Evolutionary conservation across 2,113 vertebrate genomes (phyloP), one percentile per base, ranked within the genome.

Genomic region (Rhodinocichla rosea): DNA sequence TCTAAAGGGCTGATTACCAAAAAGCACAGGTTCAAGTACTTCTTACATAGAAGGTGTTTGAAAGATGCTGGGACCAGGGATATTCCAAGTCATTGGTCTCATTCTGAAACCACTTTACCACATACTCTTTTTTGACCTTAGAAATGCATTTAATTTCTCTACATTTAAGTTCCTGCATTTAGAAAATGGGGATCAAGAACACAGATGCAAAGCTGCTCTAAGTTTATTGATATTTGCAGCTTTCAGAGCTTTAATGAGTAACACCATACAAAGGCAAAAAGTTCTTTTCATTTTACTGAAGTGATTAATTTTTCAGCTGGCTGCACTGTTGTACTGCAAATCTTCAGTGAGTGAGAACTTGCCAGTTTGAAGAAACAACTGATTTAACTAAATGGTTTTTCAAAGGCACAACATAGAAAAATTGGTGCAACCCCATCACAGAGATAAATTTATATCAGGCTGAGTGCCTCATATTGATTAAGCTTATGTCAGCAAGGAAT

Each of bases 391-490:
- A 91, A 74, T 91, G 56, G 8, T 67, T 91, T 95, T 59, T 83
- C 83, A 93, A 56, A 56, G 32, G 64, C 47, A 39, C 26, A 22
- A 35, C 21, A 19, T 53, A 56, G 67, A 77, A 40, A 69, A 86
- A 86, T 30, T 40, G 82, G 81, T 92, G 28, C 39, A 50, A 50
- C 32, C 30, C 9, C 71, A 91, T 94, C 62, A 80, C 1, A 6
- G 57, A 87, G 74, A 89, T 89, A 86, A 94, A 95, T 94, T 88
- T 92, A 7, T 80, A 85, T 76, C 60, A 86, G 90, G 59, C 64
- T 94, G 79, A 96, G 85, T 90, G 85, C 59, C 44, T 94, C 11
- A 2, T 96, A 94, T 96, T 93, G 95, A 96, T 96, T 93, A 91
- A 85, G 82, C 71, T 93, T 92, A 77, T 83, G 90, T 93, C 90